Conservation (phyloP, 1,140 invertebrate species). For the Metaphire vulgaris region DNA sequence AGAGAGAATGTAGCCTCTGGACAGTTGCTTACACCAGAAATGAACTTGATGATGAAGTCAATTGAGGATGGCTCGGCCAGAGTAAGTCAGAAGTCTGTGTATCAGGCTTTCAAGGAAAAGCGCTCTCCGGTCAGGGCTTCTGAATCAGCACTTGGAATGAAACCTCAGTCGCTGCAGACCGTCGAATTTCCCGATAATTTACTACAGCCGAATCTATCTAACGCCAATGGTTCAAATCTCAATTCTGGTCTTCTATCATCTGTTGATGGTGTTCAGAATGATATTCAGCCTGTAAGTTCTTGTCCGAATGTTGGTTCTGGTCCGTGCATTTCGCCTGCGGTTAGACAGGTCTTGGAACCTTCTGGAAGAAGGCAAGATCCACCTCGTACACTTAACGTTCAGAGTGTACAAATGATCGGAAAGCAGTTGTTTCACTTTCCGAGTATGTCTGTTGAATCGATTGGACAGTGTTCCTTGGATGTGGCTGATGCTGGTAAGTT, state of each 20-base stretch:
- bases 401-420: not conserved
- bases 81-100: conserved; percentile 10
- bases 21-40: not conserved
- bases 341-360: not conserved
- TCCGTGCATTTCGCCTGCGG: not conserved
- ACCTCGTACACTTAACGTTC: conserved; percentile 12
- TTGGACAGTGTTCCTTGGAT: conserved; percentile 74
- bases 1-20: not conserved
- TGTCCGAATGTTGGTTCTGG: not conserved
- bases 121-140: not conserved
- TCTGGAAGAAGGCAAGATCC: conserved; percentile 3
- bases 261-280: not conserved
- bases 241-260: not conserved
- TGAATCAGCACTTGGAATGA: not conserved
- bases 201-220: not conserved
- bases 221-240: not conserved
- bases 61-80: conserved; percentile 14
- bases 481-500: conserved; percentile 61
- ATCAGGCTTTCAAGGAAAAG: conserved; percentile 13
- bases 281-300: not conserved
- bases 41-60: conserved; percentile 20
- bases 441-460: conserved; percentile 56
- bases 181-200: conserved; percentile 6
- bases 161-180: not conserved
- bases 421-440: conserved; percentile 15